phyloP scores from a whole-genome alignment of 2,113 vertebrate genomes.

The Laticauda laticaudata region DNA sequence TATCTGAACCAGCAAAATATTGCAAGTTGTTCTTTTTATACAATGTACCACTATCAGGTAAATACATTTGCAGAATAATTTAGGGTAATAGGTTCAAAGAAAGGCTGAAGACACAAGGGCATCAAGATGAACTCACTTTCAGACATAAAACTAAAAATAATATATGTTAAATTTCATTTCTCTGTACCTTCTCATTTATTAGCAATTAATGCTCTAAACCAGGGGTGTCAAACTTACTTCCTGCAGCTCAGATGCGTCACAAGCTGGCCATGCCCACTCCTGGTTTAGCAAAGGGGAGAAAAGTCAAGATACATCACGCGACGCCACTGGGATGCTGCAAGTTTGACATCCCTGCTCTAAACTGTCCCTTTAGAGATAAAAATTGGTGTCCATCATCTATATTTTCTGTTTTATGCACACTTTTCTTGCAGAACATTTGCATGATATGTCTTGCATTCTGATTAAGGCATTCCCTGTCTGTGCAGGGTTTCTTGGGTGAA shows the following conservation, averaged over 20 bases:
- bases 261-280: too few species aligned
- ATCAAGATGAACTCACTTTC: background rate
- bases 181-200: background rate
- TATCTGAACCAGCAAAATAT: background rate
- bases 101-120: too few species aligned
- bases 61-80: background rate
- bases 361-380: background rate
- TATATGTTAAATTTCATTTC: background rate
- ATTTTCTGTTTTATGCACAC: background rate
- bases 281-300: too few species aligned
- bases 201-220: background rate
- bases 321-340: too few species aligned
- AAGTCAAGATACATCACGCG: too few species aligned
- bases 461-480: background rate
- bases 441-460: background rate
- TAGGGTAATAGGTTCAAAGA: background rate
- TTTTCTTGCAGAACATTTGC: background rate
- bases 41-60: background rate
- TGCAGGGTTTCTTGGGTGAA: background rate
- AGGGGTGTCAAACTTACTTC: too few species aligned
- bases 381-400: background rate
- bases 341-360: background rate
- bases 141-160: background rate
- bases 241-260: too few species aligned
- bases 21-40: background rate